These are phyloP conservation scores for Dendrophyllia cribrosa DNA, from an alignment of 64 coral and sea anemone species.

Conservation along the genomic window DNA sequence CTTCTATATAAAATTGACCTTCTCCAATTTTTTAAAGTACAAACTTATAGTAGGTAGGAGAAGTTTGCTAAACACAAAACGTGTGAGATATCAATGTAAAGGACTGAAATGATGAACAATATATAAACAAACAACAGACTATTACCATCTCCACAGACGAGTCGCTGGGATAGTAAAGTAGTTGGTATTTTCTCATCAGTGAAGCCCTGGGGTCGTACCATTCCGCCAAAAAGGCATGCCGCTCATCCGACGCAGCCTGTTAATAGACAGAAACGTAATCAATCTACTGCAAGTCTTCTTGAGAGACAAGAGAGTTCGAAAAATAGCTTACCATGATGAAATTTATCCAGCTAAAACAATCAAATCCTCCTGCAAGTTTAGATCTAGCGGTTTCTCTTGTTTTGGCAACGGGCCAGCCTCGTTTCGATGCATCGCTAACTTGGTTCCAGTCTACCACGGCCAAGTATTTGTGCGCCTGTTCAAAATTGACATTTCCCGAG, in stretches of 20 bases:
- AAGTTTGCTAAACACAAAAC: too few species aligned
- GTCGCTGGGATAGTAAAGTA: slow-evolving; percentile 86
- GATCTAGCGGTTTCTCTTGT: slow-evolving; percentile 43
- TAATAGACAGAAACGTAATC: slow-evolving; percentile 8
- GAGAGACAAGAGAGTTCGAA: neutral
- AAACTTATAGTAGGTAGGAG: too few species aligned
- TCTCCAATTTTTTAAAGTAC: too few species aligned
- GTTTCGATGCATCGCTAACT: slow-evolving; percentile 65
- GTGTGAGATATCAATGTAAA: neutral
- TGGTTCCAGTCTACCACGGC: slow-evolving; percentile 32
- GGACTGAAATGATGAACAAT: neutral
- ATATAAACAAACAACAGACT: neutral
- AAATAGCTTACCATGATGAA: slow-evolving; percentile 3
- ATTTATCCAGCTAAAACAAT: neutral
- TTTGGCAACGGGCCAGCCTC: slow-evolving; percentile 87
- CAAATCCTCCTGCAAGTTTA: neutral
- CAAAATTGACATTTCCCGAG: neutral
- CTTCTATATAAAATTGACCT: too few species aligned
- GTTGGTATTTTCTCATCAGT: slow-evolving; percentile 93
- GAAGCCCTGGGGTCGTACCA: slow-evolving; percentile 92
- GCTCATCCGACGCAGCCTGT: slow-evolving; percentile 85
- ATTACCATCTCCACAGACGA: slow-evolving; percentile 89
- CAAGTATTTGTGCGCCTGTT: neutral
- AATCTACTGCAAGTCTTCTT: neutral
- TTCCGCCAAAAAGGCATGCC: slow-evolving; percentile 90